phyloP scores from a whole-genome alignment of 37 sponge, comb jelly and placozoan species.

The Ianthella basta region DNA sequence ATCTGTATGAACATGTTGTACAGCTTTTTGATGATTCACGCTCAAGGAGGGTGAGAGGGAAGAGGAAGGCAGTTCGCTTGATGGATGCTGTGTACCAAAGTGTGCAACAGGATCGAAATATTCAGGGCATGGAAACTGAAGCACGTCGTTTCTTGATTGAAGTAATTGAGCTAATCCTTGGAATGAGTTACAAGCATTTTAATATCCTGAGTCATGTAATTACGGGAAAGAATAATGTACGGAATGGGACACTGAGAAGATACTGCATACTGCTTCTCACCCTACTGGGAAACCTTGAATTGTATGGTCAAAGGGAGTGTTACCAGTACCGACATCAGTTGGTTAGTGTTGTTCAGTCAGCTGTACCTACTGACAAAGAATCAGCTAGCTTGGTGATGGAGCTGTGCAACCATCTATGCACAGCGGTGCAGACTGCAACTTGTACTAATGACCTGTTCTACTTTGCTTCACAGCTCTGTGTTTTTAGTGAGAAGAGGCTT shows the following conservation, averaged over 20 bases:
- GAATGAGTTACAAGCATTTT: conserved; percentile 8
- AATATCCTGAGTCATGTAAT: conserved; percentile 51
- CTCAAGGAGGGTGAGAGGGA: background rate
- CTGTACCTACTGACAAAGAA: background rate
- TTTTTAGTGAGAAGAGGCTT: background rate
- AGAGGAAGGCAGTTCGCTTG: background rate
- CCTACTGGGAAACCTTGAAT: conserved; percentile 56
- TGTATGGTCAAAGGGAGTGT: background rate
- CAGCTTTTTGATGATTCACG: conserved; percentile 54
- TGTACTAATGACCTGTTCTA: background rate
- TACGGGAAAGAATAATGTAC: background rate
- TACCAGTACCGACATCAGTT: background rate
- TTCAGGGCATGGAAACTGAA: background rate
- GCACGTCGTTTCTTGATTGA: background rate
- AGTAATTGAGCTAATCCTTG: background rate
- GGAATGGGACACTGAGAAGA: conserved; percentile 29
- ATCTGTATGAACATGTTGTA: conserved; percentile 27
- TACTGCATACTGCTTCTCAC: conserved; percentile 47
- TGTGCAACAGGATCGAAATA: background rate
- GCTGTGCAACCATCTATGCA: background rate
- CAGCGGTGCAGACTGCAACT: background rate
- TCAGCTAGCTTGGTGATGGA: background rate
- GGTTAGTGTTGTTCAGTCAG: background rate
- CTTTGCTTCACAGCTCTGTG: background rate
- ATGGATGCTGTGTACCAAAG: conserved; percentile 6